Evolutionary conservation across 2,888 invertebrate species (phyloP), one percentile per base, ranked within the genome.

Genomic region (Rhyacophila evoluta): DNA sequence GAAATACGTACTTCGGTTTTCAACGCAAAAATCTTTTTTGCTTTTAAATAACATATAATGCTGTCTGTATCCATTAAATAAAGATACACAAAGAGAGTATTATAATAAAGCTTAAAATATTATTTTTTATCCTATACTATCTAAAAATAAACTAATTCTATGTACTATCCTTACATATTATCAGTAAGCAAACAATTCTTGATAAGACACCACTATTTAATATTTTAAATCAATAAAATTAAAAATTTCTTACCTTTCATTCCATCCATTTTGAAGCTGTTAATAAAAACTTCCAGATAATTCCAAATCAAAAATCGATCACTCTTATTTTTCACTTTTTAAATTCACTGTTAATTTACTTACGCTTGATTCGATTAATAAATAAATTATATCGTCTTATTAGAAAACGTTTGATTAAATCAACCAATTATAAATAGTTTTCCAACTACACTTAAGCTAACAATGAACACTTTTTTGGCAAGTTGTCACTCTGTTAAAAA

Each of bases 161-260:
- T n/a, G n/a, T n/a, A n/a, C n/a, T n/a, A n/a, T n/a, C n/a, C n/a
- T n/a, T n/a, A n/a, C n/a, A n/a, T n/a, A n/a, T n/a, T n/a, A n/a
- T n/a, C n/a, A n/a, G n/a, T n/a, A n/a, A n/a, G n/a, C n/a, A n/a
- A n/a, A n/a, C n/a, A n/a, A n/a, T n/a, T n/a, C n/a, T n/a, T n/a
- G n/a, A n/a, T n/a, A n/a, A n/a, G n/a, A n/a, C n/a, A n/a, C n/a
- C n/a, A n/a, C n/a, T n/a, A n/a, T n/a, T n/a, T n/a, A n/a, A n/a
- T n/a, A n/a, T n/a, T n/a, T n/a, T n/a, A 19, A 67, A 11, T 27
- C 5, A 27, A 27, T 68, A 28, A 3, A 27, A 68, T 15, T 67
- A 1, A 1, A 68, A 4, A n/a, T n/a, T n/a, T 37, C 77, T 73
- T 73, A 77, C 77, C 77, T 77, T 77, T 77, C 77, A 77, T 77